Percentiles rank a stretch among this genome's conserved stretches.
Evolutionary conservation across 2,888 invertebrate genomes (phyloP).

Genomic region (Tetranychus truncatus): DNA sequence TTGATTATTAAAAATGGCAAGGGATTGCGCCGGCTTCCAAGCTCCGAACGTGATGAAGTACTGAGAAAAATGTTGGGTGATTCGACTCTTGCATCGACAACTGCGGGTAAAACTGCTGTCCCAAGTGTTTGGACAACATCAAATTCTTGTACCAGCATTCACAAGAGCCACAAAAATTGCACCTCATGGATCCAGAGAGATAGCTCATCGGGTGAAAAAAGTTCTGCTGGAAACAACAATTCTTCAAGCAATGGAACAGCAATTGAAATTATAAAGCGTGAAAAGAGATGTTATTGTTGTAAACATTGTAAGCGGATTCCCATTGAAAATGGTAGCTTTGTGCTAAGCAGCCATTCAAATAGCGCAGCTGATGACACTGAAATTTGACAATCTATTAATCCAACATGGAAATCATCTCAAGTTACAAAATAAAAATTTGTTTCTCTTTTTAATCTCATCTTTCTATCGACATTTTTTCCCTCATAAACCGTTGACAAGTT

Average conservation of each 20-base stretch:
- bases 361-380: slow-evolving; percentile 17
- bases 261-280: background rate
- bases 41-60: slow-evolving; percentile 19
- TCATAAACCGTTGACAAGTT: too few relatives aligned
- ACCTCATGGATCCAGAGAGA: slow-evolving; percentile 15
- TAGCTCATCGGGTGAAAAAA: slow-evolving; percentile 18
- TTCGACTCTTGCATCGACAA: too few relatives aligned
- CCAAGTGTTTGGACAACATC: background rate
- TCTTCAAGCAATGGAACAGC: background rate
- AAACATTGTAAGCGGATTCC: background rate
- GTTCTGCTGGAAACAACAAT: background rate
- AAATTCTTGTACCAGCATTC: background rate
- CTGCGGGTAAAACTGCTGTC: background rate
- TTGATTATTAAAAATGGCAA: background rate
- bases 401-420: background rate
- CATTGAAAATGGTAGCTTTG: slow-evolving; percentile 13
- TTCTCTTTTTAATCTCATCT: too few relatives aligned
- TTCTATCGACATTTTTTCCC: too few relatives aligned
- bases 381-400: slow-evolving; percentile 9
- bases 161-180: slow-evolving; percentile 15
- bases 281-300: background rate
- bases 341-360: slow-evolving; percentile 18
- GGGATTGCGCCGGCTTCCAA: slow-evolving; percentile 17
- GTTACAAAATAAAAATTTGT: background rate
- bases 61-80: slow-evolving; percentile 2